These are phyloP conservation scores for Ptychochromis oligacanthus DNA, from an alignment of 2,113 vertebrate species.

Conservation along the genomic window DNA sequence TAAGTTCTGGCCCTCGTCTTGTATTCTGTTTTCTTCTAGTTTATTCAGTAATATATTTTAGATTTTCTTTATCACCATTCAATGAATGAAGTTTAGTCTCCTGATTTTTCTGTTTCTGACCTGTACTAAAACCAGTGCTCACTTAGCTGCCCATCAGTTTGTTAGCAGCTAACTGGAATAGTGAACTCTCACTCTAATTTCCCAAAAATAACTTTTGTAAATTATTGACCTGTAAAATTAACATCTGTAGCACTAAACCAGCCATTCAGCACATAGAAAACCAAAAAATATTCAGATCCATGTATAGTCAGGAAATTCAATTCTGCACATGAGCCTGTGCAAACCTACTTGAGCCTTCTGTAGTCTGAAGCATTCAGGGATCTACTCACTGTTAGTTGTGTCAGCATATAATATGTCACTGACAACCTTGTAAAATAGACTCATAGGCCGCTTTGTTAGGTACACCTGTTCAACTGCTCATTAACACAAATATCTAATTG, in stretches of 20 bases:
- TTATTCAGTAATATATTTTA: not conserved
- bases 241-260: not conserved
- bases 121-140: not conserved
- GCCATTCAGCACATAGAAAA: not conserved
- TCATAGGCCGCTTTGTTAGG: not conserved
- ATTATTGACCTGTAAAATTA: not conserved
- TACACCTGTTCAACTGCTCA: not conserved
- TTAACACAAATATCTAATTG: not conserved
- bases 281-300: not conserved
- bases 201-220: not conserved
- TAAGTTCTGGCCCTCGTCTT: constrained; percentile 77
- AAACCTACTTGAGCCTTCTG: not conserved
- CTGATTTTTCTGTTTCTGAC: not conserved
- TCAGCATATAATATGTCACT: no score
- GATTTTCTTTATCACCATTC: not conserved
- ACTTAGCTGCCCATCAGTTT: not conserved
- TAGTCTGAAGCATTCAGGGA: not conserved
- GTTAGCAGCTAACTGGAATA: not conserved
- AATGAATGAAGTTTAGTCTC: not conserved
- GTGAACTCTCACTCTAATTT: not conserved
- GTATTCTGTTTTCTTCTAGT: not conserved
- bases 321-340: not conserved
- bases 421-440: no score
- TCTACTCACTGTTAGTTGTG: no score
- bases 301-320: not conserved